Evolutionary conservation across 2,797 vertebrate species (phyloP).

Genomic region (Mionectes olivaceus): DNA sequence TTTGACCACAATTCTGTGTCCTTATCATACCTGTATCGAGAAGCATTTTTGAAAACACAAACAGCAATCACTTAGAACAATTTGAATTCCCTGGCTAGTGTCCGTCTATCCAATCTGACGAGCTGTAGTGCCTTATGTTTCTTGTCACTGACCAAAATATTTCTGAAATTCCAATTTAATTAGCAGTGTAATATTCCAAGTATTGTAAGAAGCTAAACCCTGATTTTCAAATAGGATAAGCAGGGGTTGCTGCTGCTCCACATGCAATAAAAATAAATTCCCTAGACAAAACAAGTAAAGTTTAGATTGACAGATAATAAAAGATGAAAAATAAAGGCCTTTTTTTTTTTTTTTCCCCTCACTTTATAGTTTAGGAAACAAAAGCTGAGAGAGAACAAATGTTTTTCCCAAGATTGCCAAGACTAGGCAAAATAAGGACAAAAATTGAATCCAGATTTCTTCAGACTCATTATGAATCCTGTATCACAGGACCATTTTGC

Average conservation of each 20-base stretch:
- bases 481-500: not conserved
- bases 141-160: not conserved
- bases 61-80: not conserved
- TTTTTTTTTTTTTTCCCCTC: not conserved
- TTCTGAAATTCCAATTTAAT: not conserved
- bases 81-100: not conserved
- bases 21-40: not conserved
- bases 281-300: not conserved
- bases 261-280: not conserved
- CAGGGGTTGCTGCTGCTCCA: not conserved
- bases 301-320: not conserved
- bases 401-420: not conserved
- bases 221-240: not conserved
- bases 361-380: not conserved
- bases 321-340: not conserved
- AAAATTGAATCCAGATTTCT: conserved; percentile 3
- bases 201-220: not conserved
- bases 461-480: not conserved
- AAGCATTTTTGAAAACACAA: not conserved
- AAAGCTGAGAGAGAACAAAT: not conserved
- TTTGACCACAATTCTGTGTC: not conserved
- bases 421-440: not conserved
- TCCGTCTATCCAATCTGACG: not conserved
- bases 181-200: not conserved
- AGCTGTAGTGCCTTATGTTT: not conserved